Evolutionary conservation across 2,888 invertebrate genomes (phyloP).

Genomic region (Agriopis marginaria): DNA sequence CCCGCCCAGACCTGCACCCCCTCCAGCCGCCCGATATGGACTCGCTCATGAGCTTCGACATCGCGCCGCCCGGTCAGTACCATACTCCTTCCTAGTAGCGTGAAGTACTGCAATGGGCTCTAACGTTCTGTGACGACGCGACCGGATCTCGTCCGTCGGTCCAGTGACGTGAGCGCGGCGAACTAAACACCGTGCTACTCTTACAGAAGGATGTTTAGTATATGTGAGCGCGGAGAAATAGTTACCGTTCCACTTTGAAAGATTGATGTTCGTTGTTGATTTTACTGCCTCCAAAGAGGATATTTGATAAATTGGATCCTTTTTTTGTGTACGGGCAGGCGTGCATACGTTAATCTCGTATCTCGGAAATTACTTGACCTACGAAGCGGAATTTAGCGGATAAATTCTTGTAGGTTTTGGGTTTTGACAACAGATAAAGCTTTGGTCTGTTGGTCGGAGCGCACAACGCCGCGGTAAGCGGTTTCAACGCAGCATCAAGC

Average conservation of each 20-base stretch:
- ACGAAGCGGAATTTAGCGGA: too few relatives aligned
- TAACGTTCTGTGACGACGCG: not conserved
- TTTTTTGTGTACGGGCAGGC: not conserved
- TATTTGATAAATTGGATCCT: not conserved
- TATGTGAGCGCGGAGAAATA: not conserved
- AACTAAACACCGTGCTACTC: not conserved
- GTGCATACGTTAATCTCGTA: not conserved
- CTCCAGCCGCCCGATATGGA: slow-evolving; percentile 89
- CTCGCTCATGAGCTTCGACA: slow-evolving; percentile 89
- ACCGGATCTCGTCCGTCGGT: not conserved
- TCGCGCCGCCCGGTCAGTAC: slow-evolving; percentile 87
- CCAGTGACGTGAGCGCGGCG: not conserved
- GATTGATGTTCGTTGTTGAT: slow-evolving; percentile 1
- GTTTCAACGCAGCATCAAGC: too few relatives aligned
- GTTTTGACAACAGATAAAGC: too few relatives aligned
- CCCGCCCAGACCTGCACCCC: slow-evolving; percentile 82
- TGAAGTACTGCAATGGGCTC: not conserved
- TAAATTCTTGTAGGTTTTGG: too few relatives aligned
- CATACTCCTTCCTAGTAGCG: not conserved
- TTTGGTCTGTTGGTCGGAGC: too few relatives aligned
- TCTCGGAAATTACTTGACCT: too few relatives aligned
- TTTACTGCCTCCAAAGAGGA: not conserved
- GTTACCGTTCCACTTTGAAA: not conserved
- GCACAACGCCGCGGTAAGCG: too few relatives aligned
- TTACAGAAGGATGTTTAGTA: slow-evolving; percentile 3